A percentile compares a stretch with the other conserved stretches of the same genome.
These are phyloP conservation scores for Gibbula magus DNA, from an alignment of 2,888 invertebrate species.

Conservation along the genomic window DNA sequence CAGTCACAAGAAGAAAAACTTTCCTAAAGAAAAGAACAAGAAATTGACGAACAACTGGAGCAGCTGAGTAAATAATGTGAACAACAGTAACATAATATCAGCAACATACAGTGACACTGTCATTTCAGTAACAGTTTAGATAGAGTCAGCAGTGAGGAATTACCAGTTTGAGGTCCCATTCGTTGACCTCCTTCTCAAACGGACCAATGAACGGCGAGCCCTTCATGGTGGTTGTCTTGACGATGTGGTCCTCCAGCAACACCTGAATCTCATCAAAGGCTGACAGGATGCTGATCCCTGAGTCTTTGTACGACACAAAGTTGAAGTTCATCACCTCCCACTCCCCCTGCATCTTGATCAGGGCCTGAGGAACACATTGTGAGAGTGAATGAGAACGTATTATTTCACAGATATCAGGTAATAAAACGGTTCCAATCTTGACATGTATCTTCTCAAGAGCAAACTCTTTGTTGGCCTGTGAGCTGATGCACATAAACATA, in stretches of 20 bases:
- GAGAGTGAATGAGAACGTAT: background rate
- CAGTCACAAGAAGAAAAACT: no score
- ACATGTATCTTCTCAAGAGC: conserved; percentile 71
- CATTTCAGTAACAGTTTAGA: no score
- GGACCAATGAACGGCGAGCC: conserved; percentile 74
- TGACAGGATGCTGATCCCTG: conserved; percentile 69
- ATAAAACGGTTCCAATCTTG: background rate
- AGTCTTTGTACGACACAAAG: conserved; percentile 73
- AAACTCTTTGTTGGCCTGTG: conserved; percentile 74
- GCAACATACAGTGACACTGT: no score
- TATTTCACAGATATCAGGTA: no score
- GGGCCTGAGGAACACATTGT: conserved; percentile 59
- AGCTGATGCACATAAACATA: conserved; percentile 70
- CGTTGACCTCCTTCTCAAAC: conserved; percentile 71
- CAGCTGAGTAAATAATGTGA: no score
- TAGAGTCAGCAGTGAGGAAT: no score
- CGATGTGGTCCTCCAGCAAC: conserved; percentile 73
- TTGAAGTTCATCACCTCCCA: conserved; percentile 71
- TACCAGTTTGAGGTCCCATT: conserved; percentile 72
- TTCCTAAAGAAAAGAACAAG: no score
- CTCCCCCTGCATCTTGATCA: conserved; percentile 72
- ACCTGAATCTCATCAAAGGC: conserved; percentile 74
- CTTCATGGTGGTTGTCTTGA: conserved; percentile 75
- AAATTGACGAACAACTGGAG: no score
- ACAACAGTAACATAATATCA: no score